Base-by-base conservation (phyloP, 2,797 vertebrate species). In the Tadarida brasiliensis region DNA sequence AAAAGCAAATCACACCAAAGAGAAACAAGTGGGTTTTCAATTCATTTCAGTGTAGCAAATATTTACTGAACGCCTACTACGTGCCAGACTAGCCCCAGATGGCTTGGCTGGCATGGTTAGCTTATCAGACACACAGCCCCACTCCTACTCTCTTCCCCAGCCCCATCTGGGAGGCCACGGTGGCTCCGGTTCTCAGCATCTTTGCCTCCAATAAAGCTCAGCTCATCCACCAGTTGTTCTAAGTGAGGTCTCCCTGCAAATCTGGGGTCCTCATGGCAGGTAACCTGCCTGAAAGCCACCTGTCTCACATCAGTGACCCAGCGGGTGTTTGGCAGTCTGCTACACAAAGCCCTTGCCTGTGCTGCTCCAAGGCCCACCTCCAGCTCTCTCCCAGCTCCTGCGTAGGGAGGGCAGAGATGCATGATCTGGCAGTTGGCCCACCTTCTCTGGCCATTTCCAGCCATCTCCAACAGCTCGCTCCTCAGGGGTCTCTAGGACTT, bases 1-100 rank as follows among this genome's bases (percentile, higher is more conserved):
- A 94, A 90, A 89, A 74, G 10, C 65, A 94, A 82, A 84, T 59
- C 85, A 68, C 67, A 65, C 33, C 26, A 88, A 94, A 90, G 17
- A 94, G 51, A 88, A 77, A 82, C 35, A 35, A 82, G 85, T 70
- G 24, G 78, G 86, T 76, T 92, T 88, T 78, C 47, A 28, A 88
- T 80, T 73, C 85, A n/a, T 76, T 78, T 84, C 70, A 70, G 59
- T 12, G 47, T 24, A 56, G 63, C 88, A 86, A 95, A 96, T 91
- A 97, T 95, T 97, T 91, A 92, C 82, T 35, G 26, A 94, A 92
- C 4, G 15, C 95, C 96, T 97, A 96, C 97, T 95, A 94, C 0
- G 88, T 11, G 57, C 73, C 97, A 95, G 94, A 17, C 95, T 49
- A 28, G 74, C 73, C 26, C 1, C 96, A 95, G 96, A 95, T 91